Percentiles rank a stretch among this genome's conserved stretches.
These are phyloP conservation scores for Lithophane leautieri DNA, from an alignment of 2,888 invertebrate genomes.

Conservation along the genomic window DNA sequence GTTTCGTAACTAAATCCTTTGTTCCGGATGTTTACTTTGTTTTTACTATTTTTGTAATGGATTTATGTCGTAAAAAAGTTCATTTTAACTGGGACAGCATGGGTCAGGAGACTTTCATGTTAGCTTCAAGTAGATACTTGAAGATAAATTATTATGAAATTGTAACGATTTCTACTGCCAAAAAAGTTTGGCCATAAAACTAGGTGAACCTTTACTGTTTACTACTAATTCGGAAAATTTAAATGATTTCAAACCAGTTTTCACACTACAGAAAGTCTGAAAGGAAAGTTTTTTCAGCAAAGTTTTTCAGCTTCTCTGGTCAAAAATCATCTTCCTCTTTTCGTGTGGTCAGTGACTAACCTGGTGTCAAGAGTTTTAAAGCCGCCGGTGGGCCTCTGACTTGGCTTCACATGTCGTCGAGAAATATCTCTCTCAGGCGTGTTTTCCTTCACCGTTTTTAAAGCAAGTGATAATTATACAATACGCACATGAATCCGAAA, in stretches of 20 bases:
- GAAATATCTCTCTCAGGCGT: no score
- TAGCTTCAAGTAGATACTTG: background rate
- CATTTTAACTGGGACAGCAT: background rate
- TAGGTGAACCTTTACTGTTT: no score
- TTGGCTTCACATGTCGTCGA: no score
- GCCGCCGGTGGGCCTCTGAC: no score
- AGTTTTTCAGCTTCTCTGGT: no score
- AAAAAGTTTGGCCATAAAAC: background rate
- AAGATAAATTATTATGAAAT: background rate
- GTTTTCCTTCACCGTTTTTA: no score
- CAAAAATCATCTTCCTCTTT: no score
- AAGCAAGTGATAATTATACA: no score
- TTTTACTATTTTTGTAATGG: constrained; percentile 30
- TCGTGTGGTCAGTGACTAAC: no score
- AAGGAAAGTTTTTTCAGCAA: background rate
- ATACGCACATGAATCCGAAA: no score
- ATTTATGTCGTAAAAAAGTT: constrained; percentile 23
- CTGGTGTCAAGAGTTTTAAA: no score
- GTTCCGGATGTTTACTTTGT: constrained; percentile 37
- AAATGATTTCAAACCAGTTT: background rate
- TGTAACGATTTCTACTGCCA: background rate
- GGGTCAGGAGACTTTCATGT: background rate
- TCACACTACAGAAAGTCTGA: background rate
- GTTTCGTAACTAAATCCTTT: constrained; percentile 41
- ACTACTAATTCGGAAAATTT: background rate